These are phyloP conservation scores for Eulacestoma nigropectus DNA, from an alignment of 2,113 vertebrate species.

Conservation along the genomic window DNA sequence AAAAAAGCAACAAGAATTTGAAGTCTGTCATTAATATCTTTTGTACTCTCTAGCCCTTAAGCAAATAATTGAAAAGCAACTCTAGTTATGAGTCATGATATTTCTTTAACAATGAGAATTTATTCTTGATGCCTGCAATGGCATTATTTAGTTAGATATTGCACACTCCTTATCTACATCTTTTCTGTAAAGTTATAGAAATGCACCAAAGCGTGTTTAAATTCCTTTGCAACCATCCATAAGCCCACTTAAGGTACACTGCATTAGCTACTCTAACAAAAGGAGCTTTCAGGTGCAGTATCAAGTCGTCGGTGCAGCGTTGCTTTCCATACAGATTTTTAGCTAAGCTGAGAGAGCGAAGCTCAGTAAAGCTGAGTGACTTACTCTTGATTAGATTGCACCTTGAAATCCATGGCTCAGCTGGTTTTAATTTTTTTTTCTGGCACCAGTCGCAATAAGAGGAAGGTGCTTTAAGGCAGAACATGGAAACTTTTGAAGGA, in stretches of 20 bases:
- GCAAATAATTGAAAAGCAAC: conserved; percentile 46
- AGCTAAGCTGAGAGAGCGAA: background rate
- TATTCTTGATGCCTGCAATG: background rate
- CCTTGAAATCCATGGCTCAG: background rate
- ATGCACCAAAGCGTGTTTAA: background rate
- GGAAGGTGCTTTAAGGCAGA: background rate
- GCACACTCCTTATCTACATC: background rate
- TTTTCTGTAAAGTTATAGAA: background rate
- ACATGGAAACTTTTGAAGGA: background rate
- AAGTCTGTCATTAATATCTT: conserved; percentile 11
- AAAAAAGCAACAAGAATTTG: conserved; percentile 6
- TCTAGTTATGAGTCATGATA: conserved; percentile 43
- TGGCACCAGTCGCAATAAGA: background rate
- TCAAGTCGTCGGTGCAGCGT: background rate
- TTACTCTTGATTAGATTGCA: background rate
- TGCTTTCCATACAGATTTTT: background rate
- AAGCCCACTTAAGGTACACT: background rate
- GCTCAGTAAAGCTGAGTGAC: background rate
- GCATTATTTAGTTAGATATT: conserved; percentile 11
- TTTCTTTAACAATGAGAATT: conserved; percentile 6
- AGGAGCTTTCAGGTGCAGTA: background rate
- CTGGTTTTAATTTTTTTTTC: background rate
- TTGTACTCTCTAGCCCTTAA: conserved; percentile 10
- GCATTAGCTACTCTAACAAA: background rate
- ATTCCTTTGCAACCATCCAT: background rate